Evolutionary conservation across 2,797 vertebrate genomes (phyloP).

Genomic region (Danio jaintianensis): DNA sequence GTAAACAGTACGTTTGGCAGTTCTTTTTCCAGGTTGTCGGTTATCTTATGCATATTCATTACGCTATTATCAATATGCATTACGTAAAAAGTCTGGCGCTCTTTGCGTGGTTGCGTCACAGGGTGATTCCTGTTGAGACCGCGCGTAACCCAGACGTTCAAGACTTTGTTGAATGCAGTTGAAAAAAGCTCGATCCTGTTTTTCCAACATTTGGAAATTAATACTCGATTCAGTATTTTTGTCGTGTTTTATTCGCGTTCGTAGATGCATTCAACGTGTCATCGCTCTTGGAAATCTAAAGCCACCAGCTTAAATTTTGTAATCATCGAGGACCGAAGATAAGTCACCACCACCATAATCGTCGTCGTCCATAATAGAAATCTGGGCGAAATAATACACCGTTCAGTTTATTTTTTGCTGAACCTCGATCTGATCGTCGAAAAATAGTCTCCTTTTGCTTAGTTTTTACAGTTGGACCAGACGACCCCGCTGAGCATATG

Average conservation of each 20-base stretch:
- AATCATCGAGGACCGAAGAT: conserved; percentile 13
- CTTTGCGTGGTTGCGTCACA: conserved; percentile 35
- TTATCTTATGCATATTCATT: conserved; percentile 13
- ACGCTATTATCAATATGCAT: conserved; percentile 10
- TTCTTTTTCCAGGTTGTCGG: neutral
- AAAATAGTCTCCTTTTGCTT: neutral
- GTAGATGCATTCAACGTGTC: neutral
- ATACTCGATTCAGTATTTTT: neutral
- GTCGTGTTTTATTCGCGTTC: neutral
- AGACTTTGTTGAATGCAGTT: conserved; percentile 33
- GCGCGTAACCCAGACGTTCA: conserved; percentile 23
- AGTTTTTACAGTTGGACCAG: neutral
- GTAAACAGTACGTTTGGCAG: neutral
- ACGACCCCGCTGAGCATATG: conserved; percentile 6
- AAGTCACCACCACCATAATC: conserved; percentile 7
- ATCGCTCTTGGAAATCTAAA: neutral
- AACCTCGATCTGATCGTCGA: neutral
- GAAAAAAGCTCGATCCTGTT: neutral
- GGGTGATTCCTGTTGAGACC: conserved; percentile 34
- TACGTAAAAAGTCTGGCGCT: neutral
- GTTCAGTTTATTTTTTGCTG: neutral
- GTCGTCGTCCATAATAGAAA: neutral
- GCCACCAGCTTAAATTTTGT: neutral
- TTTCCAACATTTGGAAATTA: neutral
- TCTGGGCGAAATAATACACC: neutral